Conservation (phyloP, 2,797 vertebrate species). For the Oophaga sylvatica region DNA sequence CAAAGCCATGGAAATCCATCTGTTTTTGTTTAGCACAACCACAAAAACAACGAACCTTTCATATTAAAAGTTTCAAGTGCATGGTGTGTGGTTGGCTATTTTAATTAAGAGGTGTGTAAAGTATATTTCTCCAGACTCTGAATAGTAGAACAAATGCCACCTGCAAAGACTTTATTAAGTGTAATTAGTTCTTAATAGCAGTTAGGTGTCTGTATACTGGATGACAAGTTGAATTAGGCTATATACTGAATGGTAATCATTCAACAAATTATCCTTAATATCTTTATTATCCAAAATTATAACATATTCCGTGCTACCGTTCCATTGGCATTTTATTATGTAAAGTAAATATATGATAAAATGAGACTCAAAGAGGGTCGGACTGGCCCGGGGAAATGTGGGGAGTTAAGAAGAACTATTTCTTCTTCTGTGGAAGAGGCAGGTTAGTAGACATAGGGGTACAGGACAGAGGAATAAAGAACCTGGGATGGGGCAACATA, state of each 20-base stretch:
- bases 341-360: background rate
- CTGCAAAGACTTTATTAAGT: conserved; percentile 51
- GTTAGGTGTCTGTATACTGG: conserved; percentile 49
- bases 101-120: conserved; percentile 57
- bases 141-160: conserved; percentile 41
- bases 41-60: conserved; percentile 44
- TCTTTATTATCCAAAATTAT: background rate
- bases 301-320: background rate
- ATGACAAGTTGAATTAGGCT: conserved; percentile 39
- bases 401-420: no score
- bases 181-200: conserved; percentile 52
- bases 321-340: background rate
- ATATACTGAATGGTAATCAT: background rate
- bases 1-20: background rate
- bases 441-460: no score
- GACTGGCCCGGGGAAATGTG: no score
- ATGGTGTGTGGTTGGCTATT: conserved; percentile 38
- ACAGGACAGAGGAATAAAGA: no score
- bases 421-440: no score
- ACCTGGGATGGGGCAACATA: no score
- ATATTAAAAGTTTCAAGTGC: conserved; percentile 47
- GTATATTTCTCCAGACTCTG: conserved; percentile 15
- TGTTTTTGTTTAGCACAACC: conserved; percentile 33
- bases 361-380: no score
- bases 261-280: background rate